phyloP scores from a whole-genome alignment of 2,888 invertebrate species.

The Dinocampus coccinellae region DNA sequence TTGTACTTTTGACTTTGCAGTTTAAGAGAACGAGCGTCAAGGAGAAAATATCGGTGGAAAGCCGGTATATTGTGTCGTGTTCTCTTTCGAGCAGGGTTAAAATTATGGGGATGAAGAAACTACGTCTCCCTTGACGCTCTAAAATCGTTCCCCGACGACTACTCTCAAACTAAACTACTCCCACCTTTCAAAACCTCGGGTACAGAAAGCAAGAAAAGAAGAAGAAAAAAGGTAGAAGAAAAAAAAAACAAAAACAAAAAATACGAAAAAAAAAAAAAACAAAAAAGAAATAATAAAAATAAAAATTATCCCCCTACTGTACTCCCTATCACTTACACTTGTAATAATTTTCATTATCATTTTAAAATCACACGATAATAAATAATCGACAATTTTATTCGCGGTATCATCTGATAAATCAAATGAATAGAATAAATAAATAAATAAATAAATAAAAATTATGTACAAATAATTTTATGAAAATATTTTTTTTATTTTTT shows the following conservation, averaged over 20 bases:
- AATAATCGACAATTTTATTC: too few relatives aligned
- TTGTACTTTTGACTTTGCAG: neutral
- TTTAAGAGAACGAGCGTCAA: neutral
- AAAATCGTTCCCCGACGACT: slow-evolving; percentile 67
- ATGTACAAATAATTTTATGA: too few relatives aligned
- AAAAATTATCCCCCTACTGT: neutral
- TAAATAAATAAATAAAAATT: slow-evolving; percentile 7
- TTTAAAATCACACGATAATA: too few relatives aligned
- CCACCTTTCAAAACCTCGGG: slow-evolving; percentile 47
- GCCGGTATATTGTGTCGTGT: neutral
- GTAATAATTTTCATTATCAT: neutral
- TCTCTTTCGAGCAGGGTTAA: slow-evolving; percentile 49
- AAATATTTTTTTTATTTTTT: neutral
- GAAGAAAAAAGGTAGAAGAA: too few relatives aligned
- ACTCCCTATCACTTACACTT: too few relatives aligned
- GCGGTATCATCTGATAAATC: too few relatives aligned
- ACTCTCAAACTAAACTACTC: slow-evolving; percentile 66
- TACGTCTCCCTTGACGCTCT: slow-evolving; percentile 66
- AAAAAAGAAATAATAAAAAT: slow-evolving; percentile 4
- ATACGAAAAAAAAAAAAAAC: too few relatives aligned
- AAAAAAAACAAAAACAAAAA: too few relatives aligned
- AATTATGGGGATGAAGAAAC: slow-evolving; percentile 66
- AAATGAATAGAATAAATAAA: too few relatives aligned
- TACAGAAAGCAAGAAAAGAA: too few relatives aligned
- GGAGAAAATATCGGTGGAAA: slow-evolving; percentile 46